A percentile compares a stretch with the other conserved stretches of the same genome.
Conservation (phyloP, 2,113 vertebrate species). For the Trichomycterus rosablanca region DNA sequence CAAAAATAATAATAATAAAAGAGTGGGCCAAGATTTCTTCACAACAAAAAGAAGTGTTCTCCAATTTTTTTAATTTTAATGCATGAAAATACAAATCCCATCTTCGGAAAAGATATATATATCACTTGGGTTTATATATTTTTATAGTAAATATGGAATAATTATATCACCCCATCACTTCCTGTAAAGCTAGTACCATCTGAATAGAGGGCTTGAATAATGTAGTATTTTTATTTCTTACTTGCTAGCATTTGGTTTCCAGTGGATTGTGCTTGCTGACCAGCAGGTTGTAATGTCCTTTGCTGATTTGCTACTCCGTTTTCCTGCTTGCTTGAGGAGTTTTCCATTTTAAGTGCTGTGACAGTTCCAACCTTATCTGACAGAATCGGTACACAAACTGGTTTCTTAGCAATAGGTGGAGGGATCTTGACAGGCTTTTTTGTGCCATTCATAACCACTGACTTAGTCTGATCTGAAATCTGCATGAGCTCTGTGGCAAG, state of each 20-base stretch:
- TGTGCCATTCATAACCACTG: constrained; percentile 47
- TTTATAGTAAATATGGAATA: too few species aligned
- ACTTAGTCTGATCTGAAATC: constrained; percentile 69
- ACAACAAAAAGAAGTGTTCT: too few species aligned
- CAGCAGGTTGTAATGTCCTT: constrained; percentile 47
- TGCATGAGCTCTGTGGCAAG: constrained; percentile 80
- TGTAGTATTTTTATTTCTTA: constrained; percentile 41
- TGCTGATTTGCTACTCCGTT: constrained; percentile 44
- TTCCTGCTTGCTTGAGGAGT: constrained; percentile 13
- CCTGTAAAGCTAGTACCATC: too few species aligned
- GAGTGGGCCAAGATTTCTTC: too few species aligned
- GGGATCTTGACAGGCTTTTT: constrained; percentile 77
- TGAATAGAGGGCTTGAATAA: too few species aligned
- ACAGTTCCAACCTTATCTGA: constrained; percentile 35
- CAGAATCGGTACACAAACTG: constrained; percentile 54
- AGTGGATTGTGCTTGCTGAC: constrained; percentile 38
- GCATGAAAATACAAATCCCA: too few species aligned
- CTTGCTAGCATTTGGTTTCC: constrained; percentile 48
- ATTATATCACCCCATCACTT: too few species aligned
- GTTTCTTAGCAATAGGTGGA: constrained; percentile 92
- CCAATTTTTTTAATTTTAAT: too few species aligned
- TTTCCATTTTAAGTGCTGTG: constrained; percentile 28
- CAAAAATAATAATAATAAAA: too few species aligned
- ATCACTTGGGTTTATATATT: too few species aligned
- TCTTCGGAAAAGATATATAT: too few species aligned